Percentiles rank a stretch among this genome's conserved stretches.
These are phyloP conservation scores for Drosophila asahinai DNA, from an alignment of 1,140 invertebrate genomes.

Conservation along the genomic window DNA sequence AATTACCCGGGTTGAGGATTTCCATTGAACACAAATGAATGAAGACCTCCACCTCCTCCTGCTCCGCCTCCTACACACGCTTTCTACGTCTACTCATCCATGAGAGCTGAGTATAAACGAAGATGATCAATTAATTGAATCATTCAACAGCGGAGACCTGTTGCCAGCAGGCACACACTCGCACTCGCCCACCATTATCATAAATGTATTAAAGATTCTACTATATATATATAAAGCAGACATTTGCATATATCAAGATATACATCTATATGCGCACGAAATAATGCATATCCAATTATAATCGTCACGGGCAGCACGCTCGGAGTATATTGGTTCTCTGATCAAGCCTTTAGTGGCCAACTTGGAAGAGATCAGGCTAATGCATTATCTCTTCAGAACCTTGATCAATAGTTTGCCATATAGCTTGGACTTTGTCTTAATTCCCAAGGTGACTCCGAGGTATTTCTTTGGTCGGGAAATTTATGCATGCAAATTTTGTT, in stretches of 20 bases:
- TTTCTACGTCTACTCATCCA: constrained; percentile 62
- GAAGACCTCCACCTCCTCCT: constrained; percentile 37
- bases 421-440: background rate
- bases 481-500: constrained; percentile 6
- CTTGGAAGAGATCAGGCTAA: background rate
- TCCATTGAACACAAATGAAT: constrained; percentile 56
- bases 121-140: constrained; percentile 82
- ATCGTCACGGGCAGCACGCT: background rate
- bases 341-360: background rate
- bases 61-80: constrained; percentile 15
- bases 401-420: background rate
- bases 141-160: constrained; percentile 76
- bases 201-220: constrained; percentile 30
- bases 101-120: constrained; percentile 69
- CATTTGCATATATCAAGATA: constrained; percentile 30
- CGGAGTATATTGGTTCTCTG: constrained; percentile 34
- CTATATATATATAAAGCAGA: constrained; percentile 6
- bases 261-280: constrained; percentile 11
- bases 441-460: constrained; percentile 36
- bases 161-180: constrained; percentile 60
- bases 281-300: constrained; percentile 46
- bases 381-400: background rate
- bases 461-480: constrained; percentile 37
- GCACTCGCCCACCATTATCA: constrained; percentile 14
- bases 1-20: constrained; percentile 35